Percentiles rank a stretch among this genome's conserved stretches.
Evolutionary conservation across 2,888 invertebrate genomes (phyloP).

Genomic region (Tetheella fluctuosa): DNA sequence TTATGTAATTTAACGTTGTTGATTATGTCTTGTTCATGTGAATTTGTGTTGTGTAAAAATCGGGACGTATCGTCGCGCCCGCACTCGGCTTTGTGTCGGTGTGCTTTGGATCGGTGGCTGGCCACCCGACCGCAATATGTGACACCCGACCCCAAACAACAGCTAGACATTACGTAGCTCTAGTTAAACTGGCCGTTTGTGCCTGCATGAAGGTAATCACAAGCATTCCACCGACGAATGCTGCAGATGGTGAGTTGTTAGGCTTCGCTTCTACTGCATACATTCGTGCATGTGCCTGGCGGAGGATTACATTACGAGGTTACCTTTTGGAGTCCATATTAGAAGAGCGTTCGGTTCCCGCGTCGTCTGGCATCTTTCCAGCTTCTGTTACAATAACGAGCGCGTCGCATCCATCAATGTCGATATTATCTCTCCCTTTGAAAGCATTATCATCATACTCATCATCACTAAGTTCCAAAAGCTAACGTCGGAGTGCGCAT

Average conservation of each 20-base stretch:
- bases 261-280: slow-evolving; percentile 55
- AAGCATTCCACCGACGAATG: slow-evolving; percentile 82
- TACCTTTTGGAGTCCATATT: slow-evolving; percentile 50
- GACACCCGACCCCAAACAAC: slow-evolving; percentile 66
- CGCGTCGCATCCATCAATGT: slow-evolving; percentile 58
- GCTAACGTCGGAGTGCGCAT: slow-evolving; percentile 58
- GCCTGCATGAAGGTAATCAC: slow-evolving; percentile 74
- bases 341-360: slow-evolving; percentile 19
- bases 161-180: slow-evolving; percentile 74
- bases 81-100: slow-evolving; percentile 80
- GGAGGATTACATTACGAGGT: slow-evolving; percentile 29
- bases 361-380: slow-evolving; percentile 48
- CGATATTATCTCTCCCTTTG: slow-evolving; percentile 34
- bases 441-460: slow-evolving; percentile 30
- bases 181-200: slow-evolving; percentile 70
- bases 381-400: slow-evolving; percentile 37
- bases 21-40: slow-evolving; percentile 82
- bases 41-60: slow-evolving; percentile 81
- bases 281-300: slow-evolving; percentile 3
- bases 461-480: slow-evolving; percentile 53
- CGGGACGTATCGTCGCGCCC: slow-evolving; percentile 72
- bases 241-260: slow-evolving; percentile 72
- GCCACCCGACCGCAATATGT: slow-evolving; percentile 68
- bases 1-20: slow-evolving; percentile 56
- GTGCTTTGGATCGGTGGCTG: slow-evolving; percentile 71